phyloP scores from a whole-genome alignment of 2,888 invertebrate genomes.

The Pollenia angustigena region DNA sequence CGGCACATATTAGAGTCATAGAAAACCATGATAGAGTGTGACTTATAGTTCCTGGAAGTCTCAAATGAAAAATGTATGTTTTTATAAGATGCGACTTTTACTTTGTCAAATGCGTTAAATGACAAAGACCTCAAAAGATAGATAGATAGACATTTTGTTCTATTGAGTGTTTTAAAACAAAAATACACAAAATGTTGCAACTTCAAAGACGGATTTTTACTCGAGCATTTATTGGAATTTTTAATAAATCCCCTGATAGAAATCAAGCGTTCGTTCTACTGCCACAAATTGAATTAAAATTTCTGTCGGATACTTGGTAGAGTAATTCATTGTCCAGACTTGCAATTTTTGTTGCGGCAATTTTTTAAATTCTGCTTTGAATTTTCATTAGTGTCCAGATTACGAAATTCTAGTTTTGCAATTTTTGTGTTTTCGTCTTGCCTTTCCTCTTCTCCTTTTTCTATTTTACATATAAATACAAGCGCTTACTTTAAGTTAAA shows the following conservation, averaged over 20 bases:
- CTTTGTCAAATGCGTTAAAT: slow-evolving; percentile 31
- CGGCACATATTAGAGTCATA: slow-evolving; percentile 62
- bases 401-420: too few species aligned
- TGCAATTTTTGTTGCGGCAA: too few species aligned
- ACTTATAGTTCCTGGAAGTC: slow-evolving; percentile 71
- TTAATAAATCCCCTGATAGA: not conserved
- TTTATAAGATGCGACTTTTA: slow-evolving; percentile 67
- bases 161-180: too few species aligned
- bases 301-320: not conserved
- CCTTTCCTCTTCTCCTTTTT: too few species aligned
- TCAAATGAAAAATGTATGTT: slow-evolving; percentile 55
- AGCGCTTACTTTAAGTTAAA: too few species aligned
- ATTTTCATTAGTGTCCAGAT: too few species aligned
- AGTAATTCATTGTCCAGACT: too few species aligned
- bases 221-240: not conserved
- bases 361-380: too few species aligned
- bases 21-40: slow-evolving; percentile 65
- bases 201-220: not conserved
- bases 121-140: not conserved
- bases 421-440: too few species aligned
- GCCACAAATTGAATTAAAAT: not conserved
- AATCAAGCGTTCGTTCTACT: not conserved
- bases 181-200: not conserved
- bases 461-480: too few species aligned
- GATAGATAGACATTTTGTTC: too few species aligned